Conservation (phyloP, 2,797 vertebrate species). For the Eleutherodactylus coqui region DNA sequence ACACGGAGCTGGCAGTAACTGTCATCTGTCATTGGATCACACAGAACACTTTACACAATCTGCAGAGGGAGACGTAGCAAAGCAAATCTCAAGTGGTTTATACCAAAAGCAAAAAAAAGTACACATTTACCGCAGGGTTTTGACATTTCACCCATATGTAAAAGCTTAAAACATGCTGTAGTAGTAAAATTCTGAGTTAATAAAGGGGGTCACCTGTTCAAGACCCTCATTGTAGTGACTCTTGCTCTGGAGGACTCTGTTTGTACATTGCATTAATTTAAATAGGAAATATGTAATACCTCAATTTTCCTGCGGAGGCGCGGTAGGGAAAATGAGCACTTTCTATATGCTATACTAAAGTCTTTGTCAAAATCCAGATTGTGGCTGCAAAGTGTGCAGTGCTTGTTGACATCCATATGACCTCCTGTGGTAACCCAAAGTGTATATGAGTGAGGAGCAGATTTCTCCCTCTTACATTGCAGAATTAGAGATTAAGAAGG, state of each 20-base stretch:
- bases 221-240: background rate
- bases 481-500: no score
- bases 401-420: no score
- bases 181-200: background rate
- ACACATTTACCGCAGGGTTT: background rate
- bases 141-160: background rate
- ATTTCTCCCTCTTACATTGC: no score
- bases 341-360: no score
- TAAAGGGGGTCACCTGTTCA: background rate
- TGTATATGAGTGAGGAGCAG: no score
- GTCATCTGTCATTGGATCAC: constrained; percentile 61
- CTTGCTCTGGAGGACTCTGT: background rate
- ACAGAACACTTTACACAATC: constrained; percentile 35
- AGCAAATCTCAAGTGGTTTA: constrained; percentile 27
- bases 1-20: constrained; percentile 44
- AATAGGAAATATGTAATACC: no score
- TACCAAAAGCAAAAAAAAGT: constrained; percentile 1
- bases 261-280: background rate
- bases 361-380: no score
- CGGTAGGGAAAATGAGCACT: no score
- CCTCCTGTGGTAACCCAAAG: no score
- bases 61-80: background rate
- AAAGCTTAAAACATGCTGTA: background rate
- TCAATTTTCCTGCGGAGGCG: no score
- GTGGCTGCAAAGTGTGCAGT: no score